Conservation (phyloP, 2,797 vertebrate species). For the Hyperoplus immaculatus region DNA sequence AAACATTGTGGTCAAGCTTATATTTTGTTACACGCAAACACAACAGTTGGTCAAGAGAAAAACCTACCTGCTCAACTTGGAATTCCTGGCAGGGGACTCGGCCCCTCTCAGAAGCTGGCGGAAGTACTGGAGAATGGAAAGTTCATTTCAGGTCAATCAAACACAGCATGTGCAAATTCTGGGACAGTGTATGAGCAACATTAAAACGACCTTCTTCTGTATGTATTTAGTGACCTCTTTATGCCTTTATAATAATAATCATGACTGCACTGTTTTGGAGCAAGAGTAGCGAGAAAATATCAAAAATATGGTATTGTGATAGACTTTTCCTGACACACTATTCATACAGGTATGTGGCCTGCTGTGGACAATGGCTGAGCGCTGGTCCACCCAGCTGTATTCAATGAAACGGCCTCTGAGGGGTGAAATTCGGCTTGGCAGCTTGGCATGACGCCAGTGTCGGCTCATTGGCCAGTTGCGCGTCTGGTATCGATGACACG, state of each 20-base stretch:
- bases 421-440: slow-evolving; percentile 75
- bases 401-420: slow-evolving; percentile 65
- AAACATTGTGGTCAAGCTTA: slow-evolving; percentile 6
- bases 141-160: neutral
- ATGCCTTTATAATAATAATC: slow-evolving; percentile 8
- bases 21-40: neutral
- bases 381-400: slow-evolving; percentile 61
- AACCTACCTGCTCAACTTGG: slow-evolving; percentile 93
- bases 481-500: slow-evolving; percentile 61
- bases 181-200: neutral
- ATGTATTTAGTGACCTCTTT: neutral
- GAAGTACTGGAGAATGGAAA: slow-evolving; percentile 88
- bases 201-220: neutral
- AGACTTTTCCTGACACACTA: slow-evolving; percentile 41
- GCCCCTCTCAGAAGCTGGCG: slow-evolving; percentile 95
- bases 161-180: neutral
- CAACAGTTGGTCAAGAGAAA: slow-evolving; percentile 2
- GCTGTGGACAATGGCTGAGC: slow-evolving; percentile 65
- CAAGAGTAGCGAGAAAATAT: slow-evolving; percentile 8
- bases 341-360: slow-evolving; percentile 45
- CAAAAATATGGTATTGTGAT: slow-evolving; percentile 20
- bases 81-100: slow-evolving; percentile 95
- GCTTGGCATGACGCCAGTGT: slow-evolving; percentile 67
- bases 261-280: slow-evolving; percentile 6
- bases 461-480: slow-evolving; percentile 64